Base-by-base conservation (phyloP, 2,888 invertebrate genomes). In the Scaptomyza caliginosa region DNA sequence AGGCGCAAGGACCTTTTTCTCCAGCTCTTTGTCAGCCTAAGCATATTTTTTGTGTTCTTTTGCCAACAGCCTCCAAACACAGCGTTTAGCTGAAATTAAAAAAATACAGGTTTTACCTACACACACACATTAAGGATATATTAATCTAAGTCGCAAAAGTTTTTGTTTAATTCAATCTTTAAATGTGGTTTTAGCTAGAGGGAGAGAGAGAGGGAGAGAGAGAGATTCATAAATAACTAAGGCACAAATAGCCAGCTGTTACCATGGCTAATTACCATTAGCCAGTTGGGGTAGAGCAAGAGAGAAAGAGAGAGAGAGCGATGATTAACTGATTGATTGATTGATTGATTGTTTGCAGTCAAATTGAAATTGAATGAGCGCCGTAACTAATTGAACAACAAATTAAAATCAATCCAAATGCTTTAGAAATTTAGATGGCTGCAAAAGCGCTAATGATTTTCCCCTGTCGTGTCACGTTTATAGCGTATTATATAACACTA, bases 321-420 rank as follows among this genome's bases (percentile, higher is more conserved):
- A n/a, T n/a, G n/a, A n/a, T n/a, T n/a, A n/a, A n/a, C n/a, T n/a
- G n/a, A n/a, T n/a, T 24, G 40, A 21, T 13, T 13, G 13, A 26
- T 10, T 26, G 43, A 11, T 26, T 43, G 43, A 76, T 59, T 60
- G 72, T 71, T 60, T 71, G 59, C 56, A 49, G 38, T 21, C 17
- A 76, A 73, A 77, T 73, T 63, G 70, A 67, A 49, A 62, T 57
- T 38, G 51, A 63, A 77, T 68, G 67, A 74, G 67, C 70, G 65
- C 82, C 75, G 66, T n/a, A n/a, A n/a, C 86, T 86, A 80, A 80
- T 80, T 84, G 81, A 77, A 84, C 80, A 84, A 77, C 86, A 86
- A 84, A 80, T 86, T 86, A 84, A 76, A 72, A 76, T 72, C 73
- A 76, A 76, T 76, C 60, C 60, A 52, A 60, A 45, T 30, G 43